Conservation (phyloP, 2,797 vertebrate species). For the Cirrhinus mrigala region DNA sequence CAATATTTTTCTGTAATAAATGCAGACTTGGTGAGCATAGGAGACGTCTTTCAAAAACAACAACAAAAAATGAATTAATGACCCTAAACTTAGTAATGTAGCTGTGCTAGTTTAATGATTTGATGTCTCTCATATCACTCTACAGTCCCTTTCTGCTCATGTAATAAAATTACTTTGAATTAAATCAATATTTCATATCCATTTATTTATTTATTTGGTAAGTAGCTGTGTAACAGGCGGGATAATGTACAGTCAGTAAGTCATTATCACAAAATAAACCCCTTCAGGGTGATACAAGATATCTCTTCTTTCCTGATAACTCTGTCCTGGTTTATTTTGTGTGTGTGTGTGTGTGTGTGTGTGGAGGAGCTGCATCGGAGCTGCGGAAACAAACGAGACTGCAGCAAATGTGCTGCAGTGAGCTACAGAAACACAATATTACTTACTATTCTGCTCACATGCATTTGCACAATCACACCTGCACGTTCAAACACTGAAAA, state of each 20-base stretch:
- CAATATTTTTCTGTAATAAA: background rate
- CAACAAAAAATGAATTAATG: background rate
- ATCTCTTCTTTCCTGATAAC: background rate
- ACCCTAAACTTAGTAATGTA: background rate
- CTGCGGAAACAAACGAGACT: slow-evolving; percentile 43
- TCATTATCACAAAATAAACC: slow-evolving; percentile 16
- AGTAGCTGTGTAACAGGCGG: background rate
- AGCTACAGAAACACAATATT: slow-evolving; percentile 47
- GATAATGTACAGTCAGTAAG: background rate
- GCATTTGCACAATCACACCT: slow-evolving; percentile 30
- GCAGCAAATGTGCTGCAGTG: slow-evolving; percentile 59
- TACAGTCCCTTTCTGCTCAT: background rate
- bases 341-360: background rate
- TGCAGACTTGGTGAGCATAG: background rate
- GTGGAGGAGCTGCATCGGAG: background rate
- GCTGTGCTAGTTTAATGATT: background rate
- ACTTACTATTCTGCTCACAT: slow-evolving; percentile 60
- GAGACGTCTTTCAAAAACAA: background rate
- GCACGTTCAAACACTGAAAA: background rate
- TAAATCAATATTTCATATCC: background rate
- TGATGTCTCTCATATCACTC: background rate
- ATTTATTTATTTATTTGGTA: background rate
- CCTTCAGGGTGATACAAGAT: background rate
- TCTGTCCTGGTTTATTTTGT: background rate
- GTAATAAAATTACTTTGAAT: background rate